Conservation (phyloP, 2,888 invertebrate species). For the Dasypolia templi region DNA sequence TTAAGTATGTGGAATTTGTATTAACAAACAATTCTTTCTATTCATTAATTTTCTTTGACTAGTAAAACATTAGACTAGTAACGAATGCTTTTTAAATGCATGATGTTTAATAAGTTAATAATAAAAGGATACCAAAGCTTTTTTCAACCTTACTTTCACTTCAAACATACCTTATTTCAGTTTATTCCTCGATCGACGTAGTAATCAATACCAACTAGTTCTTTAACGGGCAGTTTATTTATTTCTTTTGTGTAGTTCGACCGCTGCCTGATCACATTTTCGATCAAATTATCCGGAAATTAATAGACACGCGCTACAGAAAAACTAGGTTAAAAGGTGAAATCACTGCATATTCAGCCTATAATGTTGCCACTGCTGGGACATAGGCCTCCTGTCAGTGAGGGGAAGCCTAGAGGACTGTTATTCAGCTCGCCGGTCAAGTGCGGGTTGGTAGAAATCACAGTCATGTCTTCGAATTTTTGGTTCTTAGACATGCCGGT, state of each 20-base stretch:
- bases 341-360: background rate
- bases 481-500: no score
- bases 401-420: no score
- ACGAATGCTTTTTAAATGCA: background rate
- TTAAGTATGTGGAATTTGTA: background rate
- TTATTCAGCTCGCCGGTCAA: no score
- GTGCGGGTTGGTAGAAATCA: no score
- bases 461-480: no score
- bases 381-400: no score
- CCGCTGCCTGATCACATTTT: conserved; percentile 1
- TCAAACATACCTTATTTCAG: background rate
- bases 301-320: conserved; percentile 20
- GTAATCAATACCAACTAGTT: background rate
- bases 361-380: no score
- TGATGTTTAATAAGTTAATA: background rate
- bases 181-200: background rate
- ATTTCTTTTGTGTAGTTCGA: background rate
- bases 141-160: no score
- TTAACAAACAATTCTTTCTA: background rate
- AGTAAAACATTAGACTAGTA: background rate
- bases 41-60: background rate
- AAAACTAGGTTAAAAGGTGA: conserved; percentile 11
- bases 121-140: background rate
- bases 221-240: background rate
- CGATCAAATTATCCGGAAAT: conserved; percentile 26